These are phyloP conservation scores for Lordiphosa collinella DNA, from an alignment of 1,140 invertebrate species.

Conservation along the genomic window DNA sequence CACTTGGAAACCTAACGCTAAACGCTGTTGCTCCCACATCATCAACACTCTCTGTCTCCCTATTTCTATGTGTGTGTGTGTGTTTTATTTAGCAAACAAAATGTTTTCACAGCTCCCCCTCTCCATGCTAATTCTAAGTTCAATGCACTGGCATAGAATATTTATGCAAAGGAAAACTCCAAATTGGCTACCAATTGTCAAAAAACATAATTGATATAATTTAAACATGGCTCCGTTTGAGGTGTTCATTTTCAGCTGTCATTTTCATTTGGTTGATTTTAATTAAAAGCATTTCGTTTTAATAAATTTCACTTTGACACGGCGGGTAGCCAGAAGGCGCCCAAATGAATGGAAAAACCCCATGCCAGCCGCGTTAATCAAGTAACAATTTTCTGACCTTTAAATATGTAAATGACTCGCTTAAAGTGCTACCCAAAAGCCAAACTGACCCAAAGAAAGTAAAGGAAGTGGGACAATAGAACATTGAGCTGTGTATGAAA, in stretches of 20 bases:
- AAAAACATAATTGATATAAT: constrained; percentile 64
- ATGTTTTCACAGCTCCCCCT: constrained; percentile 45
- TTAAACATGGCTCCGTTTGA: constrained; percentile 36
- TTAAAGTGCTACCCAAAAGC: background rate
- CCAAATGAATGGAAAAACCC: constrained; percentile 25
- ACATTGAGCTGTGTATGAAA: no score
- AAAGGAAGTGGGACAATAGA: no score
- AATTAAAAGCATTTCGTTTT: constrained; percentile 70
- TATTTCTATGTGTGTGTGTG: constrained; percentile 12
- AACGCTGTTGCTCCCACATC: constrained; percentile 39
- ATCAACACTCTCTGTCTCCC: background rate
- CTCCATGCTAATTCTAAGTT: constrained; percentile 59
- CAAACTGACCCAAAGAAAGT: no score
- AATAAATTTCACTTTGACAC: constrained; percentile 71
- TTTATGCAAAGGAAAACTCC: constrained; percentile 9
- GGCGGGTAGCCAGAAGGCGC: constrained; percentile 35
- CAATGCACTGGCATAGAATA: constrained; percentile 38
- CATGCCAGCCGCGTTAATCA: constrained; percentile 23
- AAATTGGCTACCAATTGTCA: constrained; percentile 47
- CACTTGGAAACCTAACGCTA: constrained; percentile 66
- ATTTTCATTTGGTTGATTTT: constrained; percentile 39
- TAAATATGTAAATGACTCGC: constrained; percentile 68
- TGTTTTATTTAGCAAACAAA: constrained; percentile 61
- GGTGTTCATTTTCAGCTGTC: constrained; percentile 50
- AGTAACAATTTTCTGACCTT: constrained; percentile 44